A percentile compares a stretch with the other conserved stretches of the same genome.
These are phyloP conservation scores for Uromys caudimaculatus DNA, from an alignment of 2,797 vertebrate genomes.

Conservation along the genomic window DNA sequence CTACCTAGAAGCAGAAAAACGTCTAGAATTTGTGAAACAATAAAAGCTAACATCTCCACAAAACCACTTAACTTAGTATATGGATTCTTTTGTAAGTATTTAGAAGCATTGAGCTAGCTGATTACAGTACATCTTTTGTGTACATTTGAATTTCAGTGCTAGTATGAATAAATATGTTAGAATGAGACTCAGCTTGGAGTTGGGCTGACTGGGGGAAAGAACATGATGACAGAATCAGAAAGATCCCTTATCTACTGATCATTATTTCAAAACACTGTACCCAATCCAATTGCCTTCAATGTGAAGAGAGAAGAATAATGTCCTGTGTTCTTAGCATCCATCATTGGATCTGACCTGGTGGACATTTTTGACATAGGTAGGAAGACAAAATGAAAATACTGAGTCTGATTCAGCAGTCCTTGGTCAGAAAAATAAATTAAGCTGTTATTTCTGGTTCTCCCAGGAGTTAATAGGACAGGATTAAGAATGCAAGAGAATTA, in stretches of 20 bases:
- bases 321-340: background rate
- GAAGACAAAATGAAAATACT: background rate
- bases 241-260: background rate
- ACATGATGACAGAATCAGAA: background rate
- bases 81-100: background rate
- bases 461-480: background rate
- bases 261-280: background rate
- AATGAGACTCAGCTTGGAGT: background rate
- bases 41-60: background rate
- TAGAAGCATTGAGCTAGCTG: background rate
- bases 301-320: background rate
- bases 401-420: background rate
- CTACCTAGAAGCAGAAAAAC: background rate
- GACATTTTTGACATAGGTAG: background rate
- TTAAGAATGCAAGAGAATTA: background rate
- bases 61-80: background rate
- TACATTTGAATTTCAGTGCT: background rate
- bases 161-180: background rate
- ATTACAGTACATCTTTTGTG: background rate
- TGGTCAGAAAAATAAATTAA: conserved; percentile 13
- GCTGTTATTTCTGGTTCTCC: background rate
- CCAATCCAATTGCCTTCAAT: background rate
- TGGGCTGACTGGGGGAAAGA: background rate
- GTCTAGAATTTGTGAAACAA: background rate
- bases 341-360: background rate